Evolutionary conservation across 1,140 invertebrate genomes (phyloP).

Genomic region (Theocolax elegans): DNA sequence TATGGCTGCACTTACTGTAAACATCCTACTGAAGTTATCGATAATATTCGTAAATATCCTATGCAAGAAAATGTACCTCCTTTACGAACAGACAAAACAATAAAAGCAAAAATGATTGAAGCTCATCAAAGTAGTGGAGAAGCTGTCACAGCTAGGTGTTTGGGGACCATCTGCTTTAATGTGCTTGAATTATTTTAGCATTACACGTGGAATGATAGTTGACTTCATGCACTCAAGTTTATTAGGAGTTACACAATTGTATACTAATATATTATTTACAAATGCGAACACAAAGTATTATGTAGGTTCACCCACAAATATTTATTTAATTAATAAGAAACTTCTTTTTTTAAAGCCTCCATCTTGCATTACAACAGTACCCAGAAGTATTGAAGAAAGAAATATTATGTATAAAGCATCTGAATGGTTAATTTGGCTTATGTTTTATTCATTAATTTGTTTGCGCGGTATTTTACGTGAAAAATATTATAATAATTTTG

Average conservation of each 20-base stretch:
- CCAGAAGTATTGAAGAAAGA: not conserved
- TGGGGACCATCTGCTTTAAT: constrained; percentile 41
- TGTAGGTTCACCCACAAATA: not conserved
- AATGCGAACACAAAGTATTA: constrained; percentile 17
- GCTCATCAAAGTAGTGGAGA: not conserved
- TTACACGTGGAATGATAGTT: constrained; percentile 40
- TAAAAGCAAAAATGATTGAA: constrained; percentile 34
- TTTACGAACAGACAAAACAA: constrained; percentile 22
- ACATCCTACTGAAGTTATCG: constrained; percentile 26
- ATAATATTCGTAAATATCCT: constrained; percentile 16
- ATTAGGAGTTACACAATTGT: constrained; percentile 30
- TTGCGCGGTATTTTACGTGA: constrained; percentile 17
- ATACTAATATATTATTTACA: constrained; percentile 30
- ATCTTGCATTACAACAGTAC: not conserved
- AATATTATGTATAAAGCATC: constrained; percentile 41
- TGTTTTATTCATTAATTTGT: constrained; percentile 34
- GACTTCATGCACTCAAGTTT: constrained; percentile 44
- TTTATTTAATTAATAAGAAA: not conserved
- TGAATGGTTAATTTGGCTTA: constrained; percentile 42
- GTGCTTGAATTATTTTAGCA: constrained; percentile 34
- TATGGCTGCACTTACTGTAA: constrained; percentile 43
- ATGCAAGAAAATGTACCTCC: not conserved
- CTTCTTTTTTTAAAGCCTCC: constrained; percentile 28
- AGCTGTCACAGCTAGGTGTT: constrained; percentile 38
- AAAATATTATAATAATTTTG: constrained; percentile 39